These are phyloP conservation scores for Paradisaea rubra DNA, from an alignment of 2,113 vertebrate genomes.

Conservation along the genomic window DNA sequence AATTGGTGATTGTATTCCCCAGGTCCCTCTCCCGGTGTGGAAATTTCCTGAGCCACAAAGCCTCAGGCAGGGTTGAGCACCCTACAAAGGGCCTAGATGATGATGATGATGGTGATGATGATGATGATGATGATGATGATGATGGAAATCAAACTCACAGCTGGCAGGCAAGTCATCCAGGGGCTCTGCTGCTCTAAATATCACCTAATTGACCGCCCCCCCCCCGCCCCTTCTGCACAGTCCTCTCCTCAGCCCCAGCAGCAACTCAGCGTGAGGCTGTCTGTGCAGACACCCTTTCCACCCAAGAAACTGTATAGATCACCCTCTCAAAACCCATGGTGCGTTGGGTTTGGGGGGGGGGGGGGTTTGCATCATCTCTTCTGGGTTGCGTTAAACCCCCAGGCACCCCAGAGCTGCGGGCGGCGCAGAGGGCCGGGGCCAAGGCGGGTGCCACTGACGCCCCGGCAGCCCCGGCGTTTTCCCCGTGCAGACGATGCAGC, in stretches of 20 bases:
- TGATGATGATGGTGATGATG: too few species aligned
- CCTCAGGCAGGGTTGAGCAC: not conserved
- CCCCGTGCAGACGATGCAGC: not conserved
- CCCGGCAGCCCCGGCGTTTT: fast-evolving
- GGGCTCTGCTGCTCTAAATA: not conserved
- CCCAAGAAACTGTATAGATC: not conserved
- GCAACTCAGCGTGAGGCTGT: fast-evolving
- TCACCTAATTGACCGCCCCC: not conserved
- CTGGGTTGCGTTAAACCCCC: too few species aligned
- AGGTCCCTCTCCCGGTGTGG: fast-evolving
- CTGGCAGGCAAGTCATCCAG: not conserved
- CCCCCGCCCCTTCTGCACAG: not conserved
- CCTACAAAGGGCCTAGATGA: not conserved
- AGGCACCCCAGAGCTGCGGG: not conserved
- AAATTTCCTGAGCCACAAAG: not conserved
- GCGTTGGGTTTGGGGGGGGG: too few species aligned
- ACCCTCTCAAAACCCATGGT: not conserved
- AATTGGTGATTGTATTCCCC: fast-evolving
- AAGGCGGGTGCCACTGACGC: fast-evolving
- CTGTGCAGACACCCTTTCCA: not conserved
- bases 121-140: too few species aligned
- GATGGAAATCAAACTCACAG: not conserved
- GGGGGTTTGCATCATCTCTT: fast-evolving
- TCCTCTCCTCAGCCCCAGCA: not conserved
- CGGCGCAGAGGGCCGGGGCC: fast-evolving